phyloP scores from a whole-genome alignment of 2,113 vertebrate species.

The Motacilla tschutschensis region DNA sequence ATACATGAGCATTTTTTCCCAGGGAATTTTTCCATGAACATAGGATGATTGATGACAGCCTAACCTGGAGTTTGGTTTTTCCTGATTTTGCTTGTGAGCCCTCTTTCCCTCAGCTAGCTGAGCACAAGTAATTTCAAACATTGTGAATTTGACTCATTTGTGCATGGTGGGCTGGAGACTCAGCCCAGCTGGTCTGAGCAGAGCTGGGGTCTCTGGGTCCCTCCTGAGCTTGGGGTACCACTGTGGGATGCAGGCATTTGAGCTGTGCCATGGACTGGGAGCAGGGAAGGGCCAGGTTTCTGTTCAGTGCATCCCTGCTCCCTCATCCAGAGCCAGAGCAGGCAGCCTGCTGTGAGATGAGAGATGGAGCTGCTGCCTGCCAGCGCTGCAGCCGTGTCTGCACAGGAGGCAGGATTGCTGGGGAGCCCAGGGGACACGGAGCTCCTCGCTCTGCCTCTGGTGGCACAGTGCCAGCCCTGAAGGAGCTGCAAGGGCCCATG shows the following conservation, averaged over 20 bases:
- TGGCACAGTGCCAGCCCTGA: neutral
- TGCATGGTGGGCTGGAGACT: neutral
- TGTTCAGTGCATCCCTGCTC: neutral
- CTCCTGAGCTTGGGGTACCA: neutral
- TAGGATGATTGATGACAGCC: neutral
- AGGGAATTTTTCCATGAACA: neutral
- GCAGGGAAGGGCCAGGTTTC: neutral
- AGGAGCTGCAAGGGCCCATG: neutral
- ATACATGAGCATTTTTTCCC: neutral
- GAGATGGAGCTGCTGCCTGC: neutral
- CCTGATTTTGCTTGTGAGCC: neutral
- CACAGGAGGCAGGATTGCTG: neutral
- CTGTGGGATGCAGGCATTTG: rapidly evolving
- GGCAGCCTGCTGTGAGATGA: neutral
- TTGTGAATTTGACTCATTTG: rapidly evolving
- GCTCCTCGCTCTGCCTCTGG: rapidly evolving
- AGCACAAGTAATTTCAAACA: neutral
- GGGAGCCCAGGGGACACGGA: neutral
- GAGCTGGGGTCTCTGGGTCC: neutral
- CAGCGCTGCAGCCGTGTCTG: rapidly evolving
- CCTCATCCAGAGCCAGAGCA: rapidly evolving
- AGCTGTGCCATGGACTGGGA: neutral
- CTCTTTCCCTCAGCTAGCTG: neutral
- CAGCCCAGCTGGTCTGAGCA: neutral
- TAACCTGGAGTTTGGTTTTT: neutral